Evolutionary conservation across 1,140 invertebrate genomes (phyloP).

Genomic region (Drosophila virilis): DNA sequence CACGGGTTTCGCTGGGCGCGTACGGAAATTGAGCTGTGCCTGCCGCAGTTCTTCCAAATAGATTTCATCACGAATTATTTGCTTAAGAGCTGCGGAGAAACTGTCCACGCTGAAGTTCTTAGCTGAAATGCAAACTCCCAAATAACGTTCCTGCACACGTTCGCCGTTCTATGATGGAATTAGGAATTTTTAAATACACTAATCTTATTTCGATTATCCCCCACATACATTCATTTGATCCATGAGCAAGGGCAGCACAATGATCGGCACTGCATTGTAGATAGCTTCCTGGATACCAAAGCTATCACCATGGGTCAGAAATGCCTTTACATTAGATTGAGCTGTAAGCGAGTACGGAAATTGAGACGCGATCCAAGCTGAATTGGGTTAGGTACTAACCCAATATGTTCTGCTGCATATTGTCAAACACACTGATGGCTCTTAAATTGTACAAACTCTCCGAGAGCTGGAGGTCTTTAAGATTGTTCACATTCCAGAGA

Average conservation of each 20-base stretch:
- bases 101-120: not conserved
- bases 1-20: conserved; percentile 85
- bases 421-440: conserved; percentile 7
- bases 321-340: conserved; percentile 84
- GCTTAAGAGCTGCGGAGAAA: conserved; percentile 20
- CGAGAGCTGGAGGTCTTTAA: not conserved
- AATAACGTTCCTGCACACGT: conserved; percentile 62
- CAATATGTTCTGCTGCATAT: conserved; percentile 75
- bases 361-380: not conserved
- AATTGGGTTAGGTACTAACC: not conserved
- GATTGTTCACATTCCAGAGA: conserved; percentile 53
- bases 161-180: conserved; percentile 48
- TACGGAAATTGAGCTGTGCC: conserved; percentile 84
- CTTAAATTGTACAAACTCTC: conserved; percentile 35
- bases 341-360: conserved; percentile 64
- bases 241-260: conserved; percentile 87
- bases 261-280: conserved; percentile 86
- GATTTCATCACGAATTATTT: conserved; percentile 17
- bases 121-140: conserved; percentile 36
- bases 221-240: conserved; percentile 85
- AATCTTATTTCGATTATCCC: not conserved
- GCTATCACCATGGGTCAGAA: conserved; percentile 87
- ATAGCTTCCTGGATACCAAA: conserved; percentile 86
- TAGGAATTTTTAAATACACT: not conserved
- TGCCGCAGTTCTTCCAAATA: conserved; percentile 19